A percentile compares a stretch with the other conserved stretches of the same genome.
Evolutionary conservation across 1,140 invertebrate genomes (phyloP).

Genomic region (Musca vetustissima): DNA sequence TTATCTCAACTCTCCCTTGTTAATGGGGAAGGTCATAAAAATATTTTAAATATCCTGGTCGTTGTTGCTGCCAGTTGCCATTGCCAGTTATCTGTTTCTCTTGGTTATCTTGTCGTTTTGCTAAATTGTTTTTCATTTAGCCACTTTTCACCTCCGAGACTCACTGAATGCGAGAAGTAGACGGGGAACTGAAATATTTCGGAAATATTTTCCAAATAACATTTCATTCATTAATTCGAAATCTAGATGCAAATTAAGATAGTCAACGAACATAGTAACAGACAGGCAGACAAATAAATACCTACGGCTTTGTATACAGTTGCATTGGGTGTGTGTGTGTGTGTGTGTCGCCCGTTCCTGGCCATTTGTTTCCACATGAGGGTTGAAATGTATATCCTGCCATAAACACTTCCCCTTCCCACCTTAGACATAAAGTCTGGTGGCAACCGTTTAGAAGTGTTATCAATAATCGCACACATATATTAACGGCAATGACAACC

Average conservation of each 20-base stretch:
- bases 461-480: slow-evolving; percentile 31
- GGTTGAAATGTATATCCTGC: not conserved
- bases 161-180: too few relatives aligned
- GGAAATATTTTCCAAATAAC: slow-evolving; percentile 5
- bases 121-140: slow-evolving; percentile 5
- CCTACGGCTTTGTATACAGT: too few relatives aligned
- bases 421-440: slow-evolving; percentile 1
- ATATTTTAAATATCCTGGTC: not conserved
- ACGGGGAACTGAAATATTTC: not conserved
- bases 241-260: slow-evolving; percentile 28
- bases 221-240: too few relatives aligned
- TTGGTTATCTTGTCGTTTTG: too few relatives aligned
- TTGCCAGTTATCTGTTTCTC: not conserved
- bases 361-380: too few relatives aligned
- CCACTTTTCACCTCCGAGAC: slow-evolving; percentile 1
- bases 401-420: not conserved
- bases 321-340: too few relatives aligned
- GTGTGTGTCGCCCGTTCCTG: too few relatives aligned
- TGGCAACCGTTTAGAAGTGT: slow-evolving; percentile 10
- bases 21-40: not conserved
- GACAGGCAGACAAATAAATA: too few relatives aligned
- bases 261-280: too few relatives aligned
- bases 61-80: too few relatives aligned
- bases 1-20: not conserved
- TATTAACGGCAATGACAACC: slow-evolving; percentile 9